phyloP scores from a whole-genome alignment of 2,113 vertebrate species.

The Pongo pygmaeus region DNA sequence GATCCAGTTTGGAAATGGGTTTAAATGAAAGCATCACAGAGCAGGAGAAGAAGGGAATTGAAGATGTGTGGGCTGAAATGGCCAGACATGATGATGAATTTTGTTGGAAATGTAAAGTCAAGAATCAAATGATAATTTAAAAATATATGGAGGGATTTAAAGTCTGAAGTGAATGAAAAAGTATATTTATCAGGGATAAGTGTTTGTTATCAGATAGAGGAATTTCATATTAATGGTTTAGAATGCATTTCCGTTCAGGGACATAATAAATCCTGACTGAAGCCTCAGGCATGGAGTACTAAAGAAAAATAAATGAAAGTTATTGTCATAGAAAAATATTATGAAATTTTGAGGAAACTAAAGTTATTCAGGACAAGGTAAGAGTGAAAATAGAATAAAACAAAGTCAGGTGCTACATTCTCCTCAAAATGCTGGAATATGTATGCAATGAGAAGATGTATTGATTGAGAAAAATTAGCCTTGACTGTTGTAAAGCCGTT shows the following conservation, averaged over 20 bases:
- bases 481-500: neutral
- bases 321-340: neutral
- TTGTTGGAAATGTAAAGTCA: neutral
- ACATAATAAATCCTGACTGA: neutral
- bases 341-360: neutral
- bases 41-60: neutral
- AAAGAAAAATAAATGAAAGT: constrained; percentile 12
- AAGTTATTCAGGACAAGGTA: neutral
- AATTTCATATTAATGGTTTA: constrained; percentile 17
- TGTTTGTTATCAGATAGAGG: neutral
- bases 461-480: neutral
- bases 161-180: neutral
- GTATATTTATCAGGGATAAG: neutral
- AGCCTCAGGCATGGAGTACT: neutral
- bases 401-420: neutral
- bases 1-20: neutral
- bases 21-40: neutral
- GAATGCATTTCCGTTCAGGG: neutral
- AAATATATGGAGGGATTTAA: neutral
- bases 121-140: neutral
- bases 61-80: neutral
- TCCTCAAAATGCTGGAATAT: neutral
- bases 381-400: neutral
- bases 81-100: neutral
- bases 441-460: too few relatives aligned